These are phyloP conservation scores for Archivesica marissinica DNA, from an alignment of 1,140 invertebrate species.

Conservation along the genomic window DNA sequence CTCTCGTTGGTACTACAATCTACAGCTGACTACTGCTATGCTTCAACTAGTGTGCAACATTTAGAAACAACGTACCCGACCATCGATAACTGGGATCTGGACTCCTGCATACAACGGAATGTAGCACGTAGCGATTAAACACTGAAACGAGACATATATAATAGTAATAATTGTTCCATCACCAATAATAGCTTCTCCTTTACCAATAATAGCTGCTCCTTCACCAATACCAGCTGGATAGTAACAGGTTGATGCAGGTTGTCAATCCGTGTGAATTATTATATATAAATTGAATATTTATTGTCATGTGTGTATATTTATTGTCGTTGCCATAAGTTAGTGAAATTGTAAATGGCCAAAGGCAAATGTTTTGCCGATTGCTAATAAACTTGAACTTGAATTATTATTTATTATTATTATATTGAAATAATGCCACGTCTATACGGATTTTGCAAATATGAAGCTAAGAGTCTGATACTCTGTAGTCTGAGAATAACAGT, in stretches of 20 bases:
- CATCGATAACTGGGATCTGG: conserved; percentile 78
- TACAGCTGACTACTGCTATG: neutral
- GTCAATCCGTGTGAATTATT: neutral
- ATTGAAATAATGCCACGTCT: too few relatives aligned
- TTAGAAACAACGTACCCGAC: conserved; percentile 70
- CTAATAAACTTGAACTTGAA: too few relatives aligned
- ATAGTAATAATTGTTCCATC: neutral
- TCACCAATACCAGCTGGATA: neutral
- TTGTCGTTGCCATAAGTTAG: too few relatives aligned
- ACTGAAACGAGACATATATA: conserved; percentile 68
- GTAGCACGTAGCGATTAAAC: conserved; percentile 83
- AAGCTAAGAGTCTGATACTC: too few relatives aligned
- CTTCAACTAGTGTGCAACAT: neutral
- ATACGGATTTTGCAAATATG: too few relatives aligned
- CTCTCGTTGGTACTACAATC: neutral
- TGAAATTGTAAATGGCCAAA: too few relatives aligned
- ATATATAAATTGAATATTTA: neutral
- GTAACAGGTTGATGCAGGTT: neutral
- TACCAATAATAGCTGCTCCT: neutral
- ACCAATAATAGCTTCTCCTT: neutral
- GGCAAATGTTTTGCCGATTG: too few relatives aligned
- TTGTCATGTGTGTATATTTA: too few relatives aligned
- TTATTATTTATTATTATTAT: too few relatives aligned
- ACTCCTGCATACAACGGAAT: conserved; percentile 83
- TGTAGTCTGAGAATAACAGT: too few relatives aligned